Base-by-base conservation (phyloP, 2,888 invertebrate genomes). In the Electrophaes corylata region DNA sequence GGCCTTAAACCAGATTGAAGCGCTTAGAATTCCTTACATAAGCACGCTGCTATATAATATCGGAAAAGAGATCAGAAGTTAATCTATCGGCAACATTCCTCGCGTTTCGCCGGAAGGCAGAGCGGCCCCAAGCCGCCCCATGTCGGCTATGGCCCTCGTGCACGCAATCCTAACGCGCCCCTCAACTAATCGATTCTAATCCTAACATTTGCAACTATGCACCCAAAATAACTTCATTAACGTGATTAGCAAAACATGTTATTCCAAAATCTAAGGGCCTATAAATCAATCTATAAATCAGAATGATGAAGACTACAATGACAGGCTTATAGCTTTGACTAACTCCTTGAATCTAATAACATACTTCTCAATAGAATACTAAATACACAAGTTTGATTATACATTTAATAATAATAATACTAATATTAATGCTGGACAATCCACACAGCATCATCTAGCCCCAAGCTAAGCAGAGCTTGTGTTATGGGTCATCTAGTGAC, bases 51-150 rank as follows among this genome's bases (percentile, higher is more conserved):
- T 85, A 86, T 49, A 49, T 90, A 88, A 90, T 91, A 91, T 91
- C 90, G 88, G 88, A 86, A 90, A 91, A 89, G 90, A 91, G 90
- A 91, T 90, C 91, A 91, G 90, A 89, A 91, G 90, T 91, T 91
- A 91, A 91, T 91, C 90, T 91, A 91, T 90, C 88, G 89, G 89
- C 88, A 91, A 90, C 89, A 90, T 90, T 90, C 88, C 85, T 84
- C 81, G 89, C 86, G 87, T 88, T 89, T 86, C 83, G 88, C 89
- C 90, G 91, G 90, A 90, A 91, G 90, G 89, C 88, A 88, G 26
- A 29, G 72, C 73, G 76, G 75, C n/a, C n/a, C n/a, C n/a, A n/a
- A n/a, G 73, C 76, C 75, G 73, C 73, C 70, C 73, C 73, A 74
- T 55, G 71, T 71, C 70, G 67, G 71, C 74, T 74, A 81, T 78